Conservation (phyloP, 30 jellyfish, hydroid and myxozoan species). For the Turritopsis dohrnii region DNA sequence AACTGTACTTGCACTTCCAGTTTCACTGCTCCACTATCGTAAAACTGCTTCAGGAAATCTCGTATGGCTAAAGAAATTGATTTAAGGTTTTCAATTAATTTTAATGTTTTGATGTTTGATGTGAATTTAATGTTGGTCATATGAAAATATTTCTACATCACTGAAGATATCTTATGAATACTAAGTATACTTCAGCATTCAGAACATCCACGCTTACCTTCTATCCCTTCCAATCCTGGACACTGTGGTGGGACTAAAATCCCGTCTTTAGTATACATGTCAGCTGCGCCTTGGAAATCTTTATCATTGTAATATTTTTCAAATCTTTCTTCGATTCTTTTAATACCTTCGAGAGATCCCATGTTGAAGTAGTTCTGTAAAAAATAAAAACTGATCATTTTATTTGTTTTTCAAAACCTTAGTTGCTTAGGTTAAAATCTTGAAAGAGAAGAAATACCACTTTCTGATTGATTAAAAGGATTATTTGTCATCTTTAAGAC, state of each 20-base stretch:
- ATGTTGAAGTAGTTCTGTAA: no score
- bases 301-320: background rate
- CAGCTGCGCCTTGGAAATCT: background rate
- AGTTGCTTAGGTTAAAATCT: no score
- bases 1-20: background rate
- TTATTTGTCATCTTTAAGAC: no score
- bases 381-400: no score
- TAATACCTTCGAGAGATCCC: background rate
- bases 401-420: no score
- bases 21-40: background rate
- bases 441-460: no score
- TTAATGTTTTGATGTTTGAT: no score
- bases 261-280: background rate
- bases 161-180: background rate
- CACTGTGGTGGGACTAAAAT: background rate
- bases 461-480: no score
- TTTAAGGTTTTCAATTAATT: background rate
- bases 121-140: no score
- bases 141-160: no score
- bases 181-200: background rate
- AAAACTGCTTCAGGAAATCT: background rate
- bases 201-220: no score
- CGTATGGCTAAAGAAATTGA: background rate
- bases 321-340: background rate
- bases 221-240: background rate